Conservation (phyloP, 2,113 vertebrate genomes). For the Gallinago undulata region DNA sequence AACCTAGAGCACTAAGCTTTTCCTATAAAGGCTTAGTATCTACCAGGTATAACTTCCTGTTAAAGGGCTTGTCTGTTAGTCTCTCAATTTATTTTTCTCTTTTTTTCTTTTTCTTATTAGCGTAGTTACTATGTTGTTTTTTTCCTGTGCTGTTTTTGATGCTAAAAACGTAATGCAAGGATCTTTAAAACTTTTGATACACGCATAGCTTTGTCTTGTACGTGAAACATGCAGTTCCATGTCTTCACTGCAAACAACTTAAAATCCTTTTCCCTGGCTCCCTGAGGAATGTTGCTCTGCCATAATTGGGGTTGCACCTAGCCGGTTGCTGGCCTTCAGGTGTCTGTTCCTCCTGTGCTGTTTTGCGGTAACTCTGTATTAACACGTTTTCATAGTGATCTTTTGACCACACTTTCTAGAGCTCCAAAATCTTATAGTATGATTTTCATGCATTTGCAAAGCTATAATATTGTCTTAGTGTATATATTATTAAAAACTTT, state of each 20-base stretch:
- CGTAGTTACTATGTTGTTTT: background rate
- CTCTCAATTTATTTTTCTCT: background rate
- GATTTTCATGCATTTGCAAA: background rate
- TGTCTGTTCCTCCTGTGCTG: background rate
- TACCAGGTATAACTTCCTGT: background rate
- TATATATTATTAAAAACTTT: background rate
- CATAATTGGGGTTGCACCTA: background rate
- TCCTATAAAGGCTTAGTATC: background rate
- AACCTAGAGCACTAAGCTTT: background rate
- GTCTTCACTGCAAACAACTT: background rate
- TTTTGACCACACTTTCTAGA: background rate
- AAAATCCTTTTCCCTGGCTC: background rate
- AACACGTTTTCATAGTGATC: background rate
- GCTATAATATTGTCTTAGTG: background rate
- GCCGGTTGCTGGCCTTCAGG: background rate
- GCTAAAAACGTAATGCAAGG: background rate
- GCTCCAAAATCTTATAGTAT: background rate
- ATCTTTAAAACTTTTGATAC: background rate
- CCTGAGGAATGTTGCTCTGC: background rate
- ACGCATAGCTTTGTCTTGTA: background rate
- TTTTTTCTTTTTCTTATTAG: background rate
- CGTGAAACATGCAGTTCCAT: background rate
- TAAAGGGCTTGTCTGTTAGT: background rate
- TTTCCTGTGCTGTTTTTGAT: background rate
- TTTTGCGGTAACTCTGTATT: background rate